phyloP scores from a whole-genome alignment of 2,888 invertebrate genomes.

The Drosophila neonasuta region DNA sequence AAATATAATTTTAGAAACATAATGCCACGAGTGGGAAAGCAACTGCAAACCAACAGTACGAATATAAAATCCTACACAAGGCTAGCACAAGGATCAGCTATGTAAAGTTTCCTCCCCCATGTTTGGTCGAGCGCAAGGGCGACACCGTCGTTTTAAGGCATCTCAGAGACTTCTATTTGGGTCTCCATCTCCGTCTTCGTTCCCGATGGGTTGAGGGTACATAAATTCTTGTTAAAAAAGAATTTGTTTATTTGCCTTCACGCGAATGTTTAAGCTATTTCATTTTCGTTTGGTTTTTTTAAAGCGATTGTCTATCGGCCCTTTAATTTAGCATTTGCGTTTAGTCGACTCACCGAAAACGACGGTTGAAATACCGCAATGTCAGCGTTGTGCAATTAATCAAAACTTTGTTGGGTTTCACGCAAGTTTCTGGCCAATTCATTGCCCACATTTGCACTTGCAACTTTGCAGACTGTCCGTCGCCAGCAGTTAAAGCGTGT shows the following conservation, averaged over 20 bases:
- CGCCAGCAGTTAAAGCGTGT: constrained; percentile 14
- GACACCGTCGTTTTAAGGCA: constrained; percentile 24
- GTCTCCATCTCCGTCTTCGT: neutral
- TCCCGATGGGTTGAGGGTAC: neutral
- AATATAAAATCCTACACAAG: constrained; percentile 31
- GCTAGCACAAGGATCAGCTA: constrained; percentile 2
- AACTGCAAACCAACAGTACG: constrained; percentile 2
- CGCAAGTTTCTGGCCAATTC: constrained; percentile 29
- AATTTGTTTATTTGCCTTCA: constrained; percentile 20
- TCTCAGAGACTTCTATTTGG: constrained; percentile 10
- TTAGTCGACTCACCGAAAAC: constrained; percentile 30
- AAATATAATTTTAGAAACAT: constrained; percentile 58
- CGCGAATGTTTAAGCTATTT: constrained; percentile 10
- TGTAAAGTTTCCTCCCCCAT: constrained; percentile 24
- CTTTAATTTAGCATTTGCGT: constrained; percentile 24
- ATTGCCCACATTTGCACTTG: constrained; percentile 42
- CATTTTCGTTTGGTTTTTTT: constrained; percentile 3
- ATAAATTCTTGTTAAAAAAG: constrained; percentile 27
- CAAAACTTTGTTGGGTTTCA: constrained; percentile 18
- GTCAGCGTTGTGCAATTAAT: constrained; percentile 52
- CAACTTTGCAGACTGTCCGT: constrained; percentile 43
- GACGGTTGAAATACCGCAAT: constrained; percentile 14
- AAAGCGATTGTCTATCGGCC: constrained; percentile 19
- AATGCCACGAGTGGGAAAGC: constrained; percentile 33
- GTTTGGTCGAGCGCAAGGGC: neutral